phyloP scores from a whole-genome alignment of 2,797 vertebrate species.

The Schizopygopsis pylzovi region DNA sequence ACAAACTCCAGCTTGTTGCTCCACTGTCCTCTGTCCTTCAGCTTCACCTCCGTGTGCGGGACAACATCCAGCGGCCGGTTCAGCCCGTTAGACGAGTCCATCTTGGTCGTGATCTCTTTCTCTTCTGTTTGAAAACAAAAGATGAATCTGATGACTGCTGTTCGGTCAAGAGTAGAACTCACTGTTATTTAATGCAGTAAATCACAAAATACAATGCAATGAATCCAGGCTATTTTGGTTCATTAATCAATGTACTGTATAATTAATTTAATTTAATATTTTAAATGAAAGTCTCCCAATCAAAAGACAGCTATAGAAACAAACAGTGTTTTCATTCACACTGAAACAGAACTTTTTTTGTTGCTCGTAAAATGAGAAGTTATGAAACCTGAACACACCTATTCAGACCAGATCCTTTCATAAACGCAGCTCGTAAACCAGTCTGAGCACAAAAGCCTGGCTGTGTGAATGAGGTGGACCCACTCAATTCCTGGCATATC shows the following conservation, averaged over 20 bases:
- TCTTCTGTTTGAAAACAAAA: conserved; percentile 58
- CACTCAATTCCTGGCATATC: not conserved
- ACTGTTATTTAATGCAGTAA: not conserved
- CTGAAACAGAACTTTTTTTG: not conserved
- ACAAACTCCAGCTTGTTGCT: conserved; percentile 82
- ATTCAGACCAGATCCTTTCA: not conserved
- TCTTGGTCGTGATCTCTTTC: conserved; percentile 67
- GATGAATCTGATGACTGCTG: not conserved
- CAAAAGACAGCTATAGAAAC: not conserved
- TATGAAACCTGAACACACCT: not conserved
- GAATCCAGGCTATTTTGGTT: not conserved
- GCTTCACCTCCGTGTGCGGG: conserved; percentile 73
- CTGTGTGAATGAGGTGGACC: not conserved
- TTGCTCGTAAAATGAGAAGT: not conserved
- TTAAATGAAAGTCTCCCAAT: not conserved
- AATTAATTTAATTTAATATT: not conserved
- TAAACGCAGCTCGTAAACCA: not conserved
- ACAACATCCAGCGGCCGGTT: conserved; percentile 71
- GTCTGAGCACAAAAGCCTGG: not conserved
- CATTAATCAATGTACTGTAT: not conserved
- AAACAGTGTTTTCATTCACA: not conserved
- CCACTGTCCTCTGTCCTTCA: conserved; percentile 83
- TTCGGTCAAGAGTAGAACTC: not conserved
- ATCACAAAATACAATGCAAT: not conserved
- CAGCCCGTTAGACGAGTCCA: conserved; percentile 71